Conservation (phyloP, 2,113 vertebrate species). For the Dasyprocta punctata region DNA sequence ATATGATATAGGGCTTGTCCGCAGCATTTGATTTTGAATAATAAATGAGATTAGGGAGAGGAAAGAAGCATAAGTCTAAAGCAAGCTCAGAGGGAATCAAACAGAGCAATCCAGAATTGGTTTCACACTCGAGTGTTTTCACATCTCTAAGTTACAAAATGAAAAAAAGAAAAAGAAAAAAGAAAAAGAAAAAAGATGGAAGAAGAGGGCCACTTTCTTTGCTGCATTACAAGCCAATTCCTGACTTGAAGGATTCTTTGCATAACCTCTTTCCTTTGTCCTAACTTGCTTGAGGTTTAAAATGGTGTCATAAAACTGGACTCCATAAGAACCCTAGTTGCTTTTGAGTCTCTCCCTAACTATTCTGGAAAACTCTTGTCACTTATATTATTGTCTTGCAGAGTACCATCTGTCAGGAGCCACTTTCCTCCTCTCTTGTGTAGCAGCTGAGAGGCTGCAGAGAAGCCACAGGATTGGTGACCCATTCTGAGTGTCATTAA, state of each 20-base stretch:
- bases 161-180: not conserved
- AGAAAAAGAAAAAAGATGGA: not conserved
- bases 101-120: not conserved
- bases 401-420: not conserved
- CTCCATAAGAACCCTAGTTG: not conserved
- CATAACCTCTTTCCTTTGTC: not conserved
- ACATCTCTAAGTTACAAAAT: not conserved
- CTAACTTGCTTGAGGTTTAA: not conserved
- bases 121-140: not conserved
- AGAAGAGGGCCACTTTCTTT: not conserved
- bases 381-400: not conserved
- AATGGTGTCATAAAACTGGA: not conserved
- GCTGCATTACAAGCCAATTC: not conserved
- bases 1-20: not conserved
- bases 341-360: not conserved
- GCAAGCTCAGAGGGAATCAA: not conserved
- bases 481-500: accelerated
- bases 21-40: not conserved
- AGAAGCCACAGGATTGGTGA: not conserved
- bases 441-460: not conserved
- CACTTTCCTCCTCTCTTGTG: not conserved
- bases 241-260: not conserved
- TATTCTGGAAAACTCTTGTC: not conserved
- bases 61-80: not conserved
- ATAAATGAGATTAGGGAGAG: not conserved